These are phyloP conservation scores for Scrobipalpa atriplicella DNA, from an alignment of 2,888 invertebrate genomes.

Conservation along the genomic window DNA sequence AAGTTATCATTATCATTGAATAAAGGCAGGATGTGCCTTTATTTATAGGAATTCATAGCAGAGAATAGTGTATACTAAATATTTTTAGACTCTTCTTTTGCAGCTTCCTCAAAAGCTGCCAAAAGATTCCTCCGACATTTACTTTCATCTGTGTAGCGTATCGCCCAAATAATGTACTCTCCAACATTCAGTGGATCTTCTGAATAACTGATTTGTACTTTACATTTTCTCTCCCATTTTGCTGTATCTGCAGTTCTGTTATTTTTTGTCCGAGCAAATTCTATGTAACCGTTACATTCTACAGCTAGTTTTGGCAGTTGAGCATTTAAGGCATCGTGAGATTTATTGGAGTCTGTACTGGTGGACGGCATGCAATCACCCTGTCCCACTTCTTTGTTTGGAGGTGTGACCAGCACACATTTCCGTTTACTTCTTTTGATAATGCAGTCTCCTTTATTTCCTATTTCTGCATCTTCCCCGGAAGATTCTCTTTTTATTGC, in stretches of 20 bases:
- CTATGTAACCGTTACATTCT: conserved; percentile 74
- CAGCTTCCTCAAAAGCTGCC: conserved; percentile 74
- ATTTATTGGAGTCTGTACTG: conserved; percentile 64
- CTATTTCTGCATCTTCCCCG: conserved; percentile 49
- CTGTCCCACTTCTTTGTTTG: conserved; percentile 70
- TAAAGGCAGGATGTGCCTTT: background rate
- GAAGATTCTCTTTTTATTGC: conserved; percentile 49
- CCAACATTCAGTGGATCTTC: conserved; percentile 76
- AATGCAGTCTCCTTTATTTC: conserved; percentile 63
- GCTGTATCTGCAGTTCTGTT: conserved; percentile 64
- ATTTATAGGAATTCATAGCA: background rate
- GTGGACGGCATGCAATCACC: conserved; percentile 77
- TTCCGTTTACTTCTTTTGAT: conserved; percentile 53
- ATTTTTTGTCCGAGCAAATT: conserved; percentile 69
- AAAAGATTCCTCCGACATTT: conserved; percentile 83
- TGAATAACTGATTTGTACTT: conserved; percentile 84
- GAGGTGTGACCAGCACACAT: conserved; percentile 62
- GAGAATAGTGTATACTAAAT: background rate
- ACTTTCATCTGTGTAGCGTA: conserved; percentile 84
- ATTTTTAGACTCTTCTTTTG: conserved; percentile 48
- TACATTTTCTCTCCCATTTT: conserved; percentile 85
- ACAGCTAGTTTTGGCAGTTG: conserved; percentile 71
- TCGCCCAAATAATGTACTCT: conserved; percentile 83
- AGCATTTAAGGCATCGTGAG: conserved; percentile 67
- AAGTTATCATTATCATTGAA: background rate